Conservation (phyloP, 2,797 vertebrate genomes). For the Crocidura indochinensis region DNA sequence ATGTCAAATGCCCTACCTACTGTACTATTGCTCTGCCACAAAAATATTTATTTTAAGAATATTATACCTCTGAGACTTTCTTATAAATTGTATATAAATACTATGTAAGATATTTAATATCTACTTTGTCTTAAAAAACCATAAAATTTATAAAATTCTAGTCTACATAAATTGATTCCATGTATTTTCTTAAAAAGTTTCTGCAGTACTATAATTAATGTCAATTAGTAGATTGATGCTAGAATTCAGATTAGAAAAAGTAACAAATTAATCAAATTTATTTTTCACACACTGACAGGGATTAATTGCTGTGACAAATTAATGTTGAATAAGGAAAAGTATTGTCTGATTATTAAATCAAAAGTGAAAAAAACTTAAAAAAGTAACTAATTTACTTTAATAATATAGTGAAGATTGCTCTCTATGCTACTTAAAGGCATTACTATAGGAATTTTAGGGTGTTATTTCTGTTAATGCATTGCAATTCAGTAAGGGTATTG, state of each 20-base stretch:
- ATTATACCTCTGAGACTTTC: not conserved
- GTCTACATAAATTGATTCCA: conserved; percentile 3
- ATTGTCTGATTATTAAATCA: not conserved
- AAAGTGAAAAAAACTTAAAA: conserved; percentile 13
- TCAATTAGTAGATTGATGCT: conserved; percentile 23
- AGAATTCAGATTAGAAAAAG: not conserved
- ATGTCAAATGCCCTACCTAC: too few species aligned
- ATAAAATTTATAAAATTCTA: conserved; percentile 2
- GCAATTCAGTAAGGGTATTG: not conserved
- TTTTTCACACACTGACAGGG: conserved; percentile 21
- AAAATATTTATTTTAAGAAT: not conserved
- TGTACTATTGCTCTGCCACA: too few species aligned
- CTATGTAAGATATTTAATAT: conserved; percentile 24
- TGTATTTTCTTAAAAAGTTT: conserved; percentile 3
- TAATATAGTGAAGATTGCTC: not conserved
- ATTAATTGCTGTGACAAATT: conserved; percentile 37
- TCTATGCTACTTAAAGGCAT: not conserved
- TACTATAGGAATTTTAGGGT: not conserved
- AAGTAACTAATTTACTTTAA: not conserved
- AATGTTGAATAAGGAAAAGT: conserved; percentile 42
- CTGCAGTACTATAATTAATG: not conserved
- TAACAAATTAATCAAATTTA: conserved; percentile 32
- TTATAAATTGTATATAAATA: not conserved
- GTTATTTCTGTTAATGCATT: not conserved
- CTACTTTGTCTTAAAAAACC: not conserved